Conservation (phyloP, 30 jellyfish, hydroid and myxozoan species). For the Pseudorhiza aurosa region DNA sequence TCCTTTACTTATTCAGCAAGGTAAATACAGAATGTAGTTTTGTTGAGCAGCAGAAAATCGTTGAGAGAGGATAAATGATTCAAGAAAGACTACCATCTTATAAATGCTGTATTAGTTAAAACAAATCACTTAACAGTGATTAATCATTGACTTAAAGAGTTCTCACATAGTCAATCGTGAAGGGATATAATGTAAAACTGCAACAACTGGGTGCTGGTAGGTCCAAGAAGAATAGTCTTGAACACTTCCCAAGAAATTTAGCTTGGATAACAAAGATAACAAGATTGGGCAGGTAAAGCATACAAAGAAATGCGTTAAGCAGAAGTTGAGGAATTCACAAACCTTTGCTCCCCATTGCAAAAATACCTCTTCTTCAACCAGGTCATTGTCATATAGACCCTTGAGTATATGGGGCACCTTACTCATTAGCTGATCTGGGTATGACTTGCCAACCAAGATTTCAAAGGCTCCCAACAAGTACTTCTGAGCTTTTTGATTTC, state of each 20-base stretch:
- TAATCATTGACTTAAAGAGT: too few species aligned
- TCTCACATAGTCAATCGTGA: too few species aligned
- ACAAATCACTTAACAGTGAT: too few species aligned
- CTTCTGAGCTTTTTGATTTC: constrained; percentile 96
- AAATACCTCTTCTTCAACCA: constrained; percentile 95
- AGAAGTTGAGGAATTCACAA: not conserved
- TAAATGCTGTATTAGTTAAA: too few species aligned
- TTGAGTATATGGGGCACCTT: constrained; percentile 92
- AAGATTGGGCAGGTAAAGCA: not conserved
- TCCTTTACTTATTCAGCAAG: too few species aligned
- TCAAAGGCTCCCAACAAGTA: constrained; percentile 97
- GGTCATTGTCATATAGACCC: constrained; percentile 86
- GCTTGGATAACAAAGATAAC: not conserved
- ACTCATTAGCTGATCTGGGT: constrained; percentile 86
- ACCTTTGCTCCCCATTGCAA: constrained; percentile 98
- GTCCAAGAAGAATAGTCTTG: too few species aligned
- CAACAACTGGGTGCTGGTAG: too few species aligned
- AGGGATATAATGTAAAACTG: too few species aligned
- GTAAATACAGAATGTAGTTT: too few species aligned
- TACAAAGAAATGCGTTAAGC: not conserved
- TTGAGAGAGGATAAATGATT: too few species aligned
- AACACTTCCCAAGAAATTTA: not conserved
- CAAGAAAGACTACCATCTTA: too few species aligned
- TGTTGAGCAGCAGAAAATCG: too few species aligned
- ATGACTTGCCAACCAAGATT: constrained; percentile 85